A percentile compares a stretch with the other conserved stretches of the same genome.
Evolutionary conservation across 2,888 invertebrate species (phyloP).

Genomic region (Nymphalis polychloros): DNA sequence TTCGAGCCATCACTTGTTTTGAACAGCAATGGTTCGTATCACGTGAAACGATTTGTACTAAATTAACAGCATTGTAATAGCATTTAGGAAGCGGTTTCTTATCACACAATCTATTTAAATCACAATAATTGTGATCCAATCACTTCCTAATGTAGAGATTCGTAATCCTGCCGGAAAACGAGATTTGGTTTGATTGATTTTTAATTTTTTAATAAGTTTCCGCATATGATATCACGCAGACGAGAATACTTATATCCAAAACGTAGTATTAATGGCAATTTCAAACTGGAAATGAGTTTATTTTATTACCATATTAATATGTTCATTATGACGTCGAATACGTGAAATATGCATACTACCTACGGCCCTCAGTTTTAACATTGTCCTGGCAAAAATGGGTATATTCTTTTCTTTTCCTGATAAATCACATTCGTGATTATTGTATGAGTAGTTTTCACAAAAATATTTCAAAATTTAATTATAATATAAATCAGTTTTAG

Average conservation of each 20-base stretch:
- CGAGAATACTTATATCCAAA: constrained; percentile 51
- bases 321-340: constrained; percentile 34
- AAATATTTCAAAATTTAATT: neutral
- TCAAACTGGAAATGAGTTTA: constrained; percentile 44
- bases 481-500: neutral
- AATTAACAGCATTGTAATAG: constrained; percentile 32
- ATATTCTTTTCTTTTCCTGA: constrained; percentile 1
- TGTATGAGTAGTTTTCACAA: neutral
- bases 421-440: neutral
- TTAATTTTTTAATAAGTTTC: constrained; percentile 54
- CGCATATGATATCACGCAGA: constrained; percentile 69
- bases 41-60: constrained; percentile 20
- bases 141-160: constrained; percentile 74
- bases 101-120: constrained; percentile 61
- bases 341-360: constrained; percentile 18
- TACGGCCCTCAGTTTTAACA: constrained; percentile 26
- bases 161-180: constrained; percentile 71
- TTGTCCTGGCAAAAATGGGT: constrained; percentile 8
- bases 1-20: constrained; percentile 39
- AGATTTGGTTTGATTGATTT: constrained; percentile 39
- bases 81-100: constrained; percentile 75
- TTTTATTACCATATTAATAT: constrained; percentile 42
- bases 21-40: constrained; percentile 52
- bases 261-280: constrained; percentile 48
- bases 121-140: constrained; percentile 58